Conservation (phyloP, 2,888 invertebrate genomes). For the Andricus curvator region DNA sequence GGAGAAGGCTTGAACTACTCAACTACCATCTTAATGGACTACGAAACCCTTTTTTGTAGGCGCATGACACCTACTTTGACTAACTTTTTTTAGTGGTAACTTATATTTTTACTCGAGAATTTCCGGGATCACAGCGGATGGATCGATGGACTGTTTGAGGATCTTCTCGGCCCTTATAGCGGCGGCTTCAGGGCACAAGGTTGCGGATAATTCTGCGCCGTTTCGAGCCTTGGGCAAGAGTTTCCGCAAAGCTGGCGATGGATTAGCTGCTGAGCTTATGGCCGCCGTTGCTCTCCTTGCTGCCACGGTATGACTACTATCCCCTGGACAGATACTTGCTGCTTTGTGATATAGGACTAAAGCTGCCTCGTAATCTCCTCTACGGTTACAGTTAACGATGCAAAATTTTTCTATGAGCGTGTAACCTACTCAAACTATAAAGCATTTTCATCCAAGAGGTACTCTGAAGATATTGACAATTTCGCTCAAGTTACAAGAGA, state of each 20-base stretch:
- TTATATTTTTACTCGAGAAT: conserved; percentile 59
- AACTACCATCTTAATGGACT: too few species aligned
- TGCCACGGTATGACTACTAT: conserved; percentile 64
- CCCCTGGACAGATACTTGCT: conserved; percentile 64
- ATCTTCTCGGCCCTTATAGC: conserved; percentile 57
- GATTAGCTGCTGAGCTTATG: conserved; percentile 66
- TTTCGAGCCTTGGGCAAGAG: conserved; percentile 49
- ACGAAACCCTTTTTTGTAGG: too few species aligned
- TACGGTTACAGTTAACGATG: conserved; percentile 45
- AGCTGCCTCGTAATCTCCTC: conserved; percentile 72
- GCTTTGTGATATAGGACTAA: conserved; percentile 72
- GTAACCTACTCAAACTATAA: background rate
- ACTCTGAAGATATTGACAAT: too few species aligned
- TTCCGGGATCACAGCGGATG: conserved; percentile 56
- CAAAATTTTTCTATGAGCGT: conserved; percentile 15
- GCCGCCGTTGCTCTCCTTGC: conserved; percentile 62
- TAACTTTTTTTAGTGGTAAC: too few species aligned
- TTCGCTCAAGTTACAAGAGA: too few species aligned
- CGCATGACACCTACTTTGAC: too few species aligned
- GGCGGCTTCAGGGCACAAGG: conserved; percentile 63
- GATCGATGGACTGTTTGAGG: conserved; percentile 60
- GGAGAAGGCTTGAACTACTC: too few species aligned
- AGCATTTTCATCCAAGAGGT: too few species aligned
- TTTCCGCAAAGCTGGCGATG: conserved; percentile 55
- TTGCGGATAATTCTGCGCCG: conserved; percentile 52